Evolutionary conservation across 2,113 vertebrate genomes (phyloP).

Genomic region (Circaetus cinerascens): DNA sequence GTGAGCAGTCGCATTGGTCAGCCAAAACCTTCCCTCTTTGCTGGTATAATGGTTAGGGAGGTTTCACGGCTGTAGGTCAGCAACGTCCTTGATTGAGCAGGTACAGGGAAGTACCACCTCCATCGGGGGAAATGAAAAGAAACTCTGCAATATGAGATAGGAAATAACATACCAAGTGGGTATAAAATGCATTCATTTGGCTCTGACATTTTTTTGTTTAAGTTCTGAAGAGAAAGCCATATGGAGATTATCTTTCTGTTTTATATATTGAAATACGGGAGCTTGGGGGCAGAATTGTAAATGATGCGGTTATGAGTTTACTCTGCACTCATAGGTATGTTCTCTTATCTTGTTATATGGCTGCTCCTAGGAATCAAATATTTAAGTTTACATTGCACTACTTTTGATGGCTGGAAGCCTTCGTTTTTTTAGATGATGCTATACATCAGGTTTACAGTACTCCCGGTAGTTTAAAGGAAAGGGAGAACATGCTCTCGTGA

Average conservation of each 20-base stretch:
- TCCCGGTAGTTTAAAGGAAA: slow-evolving; percentile 1
- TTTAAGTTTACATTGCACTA: neutral
- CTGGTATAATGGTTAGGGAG: neutral
- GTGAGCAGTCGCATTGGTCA: fast-evolving
- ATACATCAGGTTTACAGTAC: slow-evolving; percentile 35
- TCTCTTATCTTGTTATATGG: slow-evolving; percentile 4
- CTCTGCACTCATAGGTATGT: neutral
- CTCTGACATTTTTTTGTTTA: neutral
- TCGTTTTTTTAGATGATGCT: neutral
- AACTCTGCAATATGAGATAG: neutral
- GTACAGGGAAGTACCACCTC: neutral
- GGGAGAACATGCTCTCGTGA: neutral
- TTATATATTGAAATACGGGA: slow-evolving; percentile 8
- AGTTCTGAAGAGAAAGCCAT: neutral
- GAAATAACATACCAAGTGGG: neutral
- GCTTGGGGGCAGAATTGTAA: neutral
- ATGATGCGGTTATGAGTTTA: neutral
- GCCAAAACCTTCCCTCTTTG: neutral
- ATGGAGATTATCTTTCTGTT: slow-evolving; percentile 3
- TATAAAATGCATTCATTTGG: neutral
- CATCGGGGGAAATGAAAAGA: neutral
- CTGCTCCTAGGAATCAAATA: slow-evolving; percentile 24
- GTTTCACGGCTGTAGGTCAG: neutral
- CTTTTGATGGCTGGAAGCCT: slow-evolving; percentile 22
- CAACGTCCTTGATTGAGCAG: neutral